Conservation (phyloP, 2,113 vertebrate genomes). For the Sphaerodactylus townsendi region DNA sequence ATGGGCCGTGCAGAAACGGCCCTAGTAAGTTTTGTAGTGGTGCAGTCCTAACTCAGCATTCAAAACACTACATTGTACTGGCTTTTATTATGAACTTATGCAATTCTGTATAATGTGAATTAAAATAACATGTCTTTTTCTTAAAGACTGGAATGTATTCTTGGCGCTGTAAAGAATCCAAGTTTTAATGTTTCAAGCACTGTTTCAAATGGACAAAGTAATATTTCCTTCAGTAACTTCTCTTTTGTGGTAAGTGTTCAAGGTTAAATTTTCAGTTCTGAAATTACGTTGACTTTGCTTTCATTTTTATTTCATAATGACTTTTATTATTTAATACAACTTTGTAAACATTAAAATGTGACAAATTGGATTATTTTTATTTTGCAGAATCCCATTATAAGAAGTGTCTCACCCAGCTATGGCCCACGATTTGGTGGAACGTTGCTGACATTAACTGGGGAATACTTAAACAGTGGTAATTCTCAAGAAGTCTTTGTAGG, state of each 20-base stretch:
- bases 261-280: neutral
- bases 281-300: neutral
- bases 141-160: slow-evolving; percentile 86
- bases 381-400: slow-evolving; percentile 85
- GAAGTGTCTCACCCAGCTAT: slow-evolving; percentile 86
- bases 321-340: neutral
- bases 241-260: slow-evolving; percentile 87
- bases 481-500: slow-evolving; percentile 85
- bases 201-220: slow-evolving; percentile 81
- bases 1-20: too few relatives aligned
- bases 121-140: slow-evolving; percentile 57
- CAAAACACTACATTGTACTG: neutral
- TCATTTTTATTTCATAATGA: neutral
- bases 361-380: slow-evolving; percentile 41
- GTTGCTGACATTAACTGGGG: slow-evolving; percentile 87
- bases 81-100: slow-evolving; percentile 20
- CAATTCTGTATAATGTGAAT: slow-evolving; percentile 16
- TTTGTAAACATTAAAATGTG: slow-evolving; percentile 22
- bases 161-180: slow-evolving; percentile 75
- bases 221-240: slow-evolving; percentile 78
- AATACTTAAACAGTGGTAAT: slow-evolving; percentile 86
- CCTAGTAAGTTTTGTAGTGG: too few relatives aligned
- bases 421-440: slow-evolving; percentile 93
- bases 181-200: slow-evolving; percentile 79
- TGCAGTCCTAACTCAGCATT: too few relatives aligned